Base-by-base conservation (phyloP, 2,888 invertebrate genomes). In the Rhogogaster chlorosoma region DNA sequence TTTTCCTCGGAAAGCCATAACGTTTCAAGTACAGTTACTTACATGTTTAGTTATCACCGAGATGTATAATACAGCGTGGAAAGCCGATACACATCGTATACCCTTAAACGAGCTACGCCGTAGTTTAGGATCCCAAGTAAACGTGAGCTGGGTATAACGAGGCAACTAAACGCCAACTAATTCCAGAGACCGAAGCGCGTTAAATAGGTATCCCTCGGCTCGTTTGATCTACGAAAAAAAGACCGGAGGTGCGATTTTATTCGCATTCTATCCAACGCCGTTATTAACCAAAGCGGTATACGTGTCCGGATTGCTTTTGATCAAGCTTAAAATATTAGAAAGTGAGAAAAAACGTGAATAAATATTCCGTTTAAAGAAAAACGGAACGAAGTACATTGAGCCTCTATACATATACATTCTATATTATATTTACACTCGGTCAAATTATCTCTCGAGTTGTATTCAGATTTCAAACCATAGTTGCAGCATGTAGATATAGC, bases 111-210 rank as follows among this genome's bases (percentile, higher is more conserved):
- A 70, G 32, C 18, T 32, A 67, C 36, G 61, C 32, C 10, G 42
- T 32, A 36, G 80, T 61, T 80, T 38, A 80, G 80, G 80, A 80
- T 80, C 38, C 22, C 38, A 10, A 38, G 22, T 10, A 36, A 83
- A 83, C 83, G 82, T 82, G 82, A 82, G 82, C 38, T 36, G 64
- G 70, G 83, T 83, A 49, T 83, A 83, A 83, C 83, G 83, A 83
- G 49, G 67, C 70, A 83, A 83, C 64, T 83, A 70, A 64, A 70
- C 67, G 42, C 83, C 49, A 70, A 83, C 83, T 83, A 67, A 83
- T 83, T 83, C 45, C 83, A 45, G 83, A 83, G 45, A 83, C 83
- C 36, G 38, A 32, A 6, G 57, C 10, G 80, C 57, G 80, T 61
- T 80, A 61, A 80, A 61, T 38, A 80, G 80, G 61, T 80, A n/a